Evolutionary conservation across 1,140 invertebrate genomes (phyloP).

Genomic region (Meloidogyne hapla): DNA sequence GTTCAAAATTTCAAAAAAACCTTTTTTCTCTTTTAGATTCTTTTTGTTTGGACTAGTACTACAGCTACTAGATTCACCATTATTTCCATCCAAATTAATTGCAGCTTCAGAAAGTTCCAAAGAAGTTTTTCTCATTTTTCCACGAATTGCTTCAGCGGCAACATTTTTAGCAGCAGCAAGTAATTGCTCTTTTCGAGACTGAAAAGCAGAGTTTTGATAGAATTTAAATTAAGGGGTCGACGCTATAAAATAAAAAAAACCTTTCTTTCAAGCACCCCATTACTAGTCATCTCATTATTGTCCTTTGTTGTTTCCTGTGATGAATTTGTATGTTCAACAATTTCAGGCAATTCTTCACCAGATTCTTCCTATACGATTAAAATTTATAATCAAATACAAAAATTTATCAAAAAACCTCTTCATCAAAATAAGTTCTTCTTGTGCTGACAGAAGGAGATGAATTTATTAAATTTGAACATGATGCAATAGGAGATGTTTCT

Average conservation of each 20-base stretch:
- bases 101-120: slow-evolving; percentile 33
- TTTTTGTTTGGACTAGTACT: not conserved
- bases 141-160: slow-evolving; percentile 30
- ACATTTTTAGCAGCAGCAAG: slow-evolving; percentile 31
- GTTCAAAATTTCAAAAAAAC: not conserved
- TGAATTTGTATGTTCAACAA: slow-evolving; percentile 2
- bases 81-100: slow-evolving; percentile 27
- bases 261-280: not conserved
- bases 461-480: not conserved
- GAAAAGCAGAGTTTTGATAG: too few species aligned
- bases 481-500: not conserved
- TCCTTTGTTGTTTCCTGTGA: not conserved
- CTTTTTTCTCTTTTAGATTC: slow-evolving; percentile 7
- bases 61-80: not conserved
- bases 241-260: not conserved
- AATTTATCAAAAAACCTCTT: not conserved
- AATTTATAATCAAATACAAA: not conserved
- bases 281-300: not conserved
- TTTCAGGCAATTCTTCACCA: not conserved
- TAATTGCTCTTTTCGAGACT: slow-evolving; percentile 25
- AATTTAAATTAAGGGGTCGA: slow-evolving; percentile 2
- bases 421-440: not conserved
- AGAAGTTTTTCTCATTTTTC: slow-evolving; percentile 27
- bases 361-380: not conserved
- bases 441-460: not conserved